Base-by-base conservation (phyloP, 1,140 invertebrate genomes). In the Pseudomyrmex sp. region DNA sequence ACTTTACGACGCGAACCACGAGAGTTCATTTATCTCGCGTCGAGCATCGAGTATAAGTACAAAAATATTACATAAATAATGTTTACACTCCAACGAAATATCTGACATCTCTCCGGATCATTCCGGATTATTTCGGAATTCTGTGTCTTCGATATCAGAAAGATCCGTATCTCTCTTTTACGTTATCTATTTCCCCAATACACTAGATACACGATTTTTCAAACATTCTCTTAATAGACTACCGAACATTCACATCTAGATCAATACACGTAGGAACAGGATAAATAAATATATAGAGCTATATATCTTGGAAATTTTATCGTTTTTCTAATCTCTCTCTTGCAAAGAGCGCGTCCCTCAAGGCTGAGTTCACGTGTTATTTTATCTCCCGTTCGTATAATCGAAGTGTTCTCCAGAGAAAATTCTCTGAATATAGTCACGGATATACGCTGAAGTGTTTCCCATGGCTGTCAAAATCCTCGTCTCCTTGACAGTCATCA, bases 391-490 rank as follows among this genome's bases (percentile, higher is more conserved):
- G 35, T 35, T 35, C 4, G 35, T 35, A 35, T 35, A 35, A 35
- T 35, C 48, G 8, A 12, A 35, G 12, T 54, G 15, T 13, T 20
- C 35, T 54, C 44, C 44, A 69, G 13, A 48, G 54, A 54, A n/a
- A 35, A 44, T 46, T 2, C 20, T 35, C 56, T 23, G 66, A 48
- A 58, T n/a, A 35, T 7, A 76, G 79, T 58, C 56, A 66, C 65
- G 69, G 62, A 58, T 74, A 61, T 63, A 61, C 65, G 85, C 52
- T 90, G 76, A 84, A 91, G 87, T 90, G 87, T 90, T 92, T 93
- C 93, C 91, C 92, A 93, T 91, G 92, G 62, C 69, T 79, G 84
- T 85, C 85, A 79, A 91, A 35, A 89, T 86, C 87, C 88, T 62
- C 70, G 48, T 77, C 89, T 90, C 77, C 44, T 56, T 63, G 59